Evolutionary conservation across 2,888 invertebrate genomes (phyloP), one percentile per base, ranked within the genome.

Genomic region (Liodrosophila aerea): DNA sequence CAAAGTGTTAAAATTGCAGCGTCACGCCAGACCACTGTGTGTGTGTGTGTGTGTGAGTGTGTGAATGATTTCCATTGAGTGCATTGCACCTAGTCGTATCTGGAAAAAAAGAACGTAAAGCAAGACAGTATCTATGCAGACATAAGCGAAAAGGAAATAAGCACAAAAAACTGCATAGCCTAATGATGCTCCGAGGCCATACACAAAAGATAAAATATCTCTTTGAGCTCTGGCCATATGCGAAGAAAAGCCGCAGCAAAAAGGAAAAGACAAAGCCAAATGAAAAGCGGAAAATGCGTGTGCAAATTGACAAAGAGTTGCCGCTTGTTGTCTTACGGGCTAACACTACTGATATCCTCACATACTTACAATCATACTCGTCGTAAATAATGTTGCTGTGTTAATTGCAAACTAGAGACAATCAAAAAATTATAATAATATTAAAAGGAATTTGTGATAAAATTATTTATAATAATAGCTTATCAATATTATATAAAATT

Each of bases 1-100:
- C 78, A 78, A 78, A 82, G 78, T 82, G 82, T 78, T 76, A 74
- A 82, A 78, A 78, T 78, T 78, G 78, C 78, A 82, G 61, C 78
- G 63, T 71, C 59, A 68, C 76, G 59, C 50, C 53, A 50, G 60
- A 49, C 13, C 45, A n/a, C n/a, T 22, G 5, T 54, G 45, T 40
- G 37, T 43, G 33, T 45, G 45, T 45, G 33, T 31, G 41, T 31
- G 54, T 54, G 63, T 40, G 52, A 64, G 51, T 65, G 50, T 66
- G 53, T 63, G 71, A 66, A 43, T 36, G 61, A 69, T 69, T 68
- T 47, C 46, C 22, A 44, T 53, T 34, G 63, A 57, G 77, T 57
- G 69, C 76, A 77, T 52, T 80, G 75, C 56, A 64, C 73, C 49
- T 22, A 22, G 22, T 22, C 22, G 22, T 5, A 22, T 22, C 22